Percentiles rank a stretch among this genome's conserved stretches.
These are phyloP conservation scores for Anthrax anthrax DNA, from an alignment of 2,888 invertebrate species.

Conservation along the genomic window DNA sequence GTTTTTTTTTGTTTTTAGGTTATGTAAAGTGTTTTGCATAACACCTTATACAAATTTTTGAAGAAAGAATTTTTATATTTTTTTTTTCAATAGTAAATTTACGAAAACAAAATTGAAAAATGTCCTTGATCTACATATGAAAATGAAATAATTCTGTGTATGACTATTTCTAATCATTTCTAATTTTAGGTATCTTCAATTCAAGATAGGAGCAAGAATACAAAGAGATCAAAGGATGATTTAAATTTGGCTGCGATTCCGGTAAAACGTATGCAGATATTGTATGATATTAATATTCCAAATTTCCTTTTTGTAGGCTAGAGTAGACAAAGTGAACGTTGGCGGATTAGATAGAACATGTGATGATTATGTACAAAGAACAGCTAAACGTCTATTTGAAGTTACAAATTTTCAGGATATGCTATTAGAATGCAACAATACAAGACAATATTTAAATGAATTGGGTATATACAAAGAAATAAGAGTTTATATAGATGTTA, in stretches of 20 bases:
- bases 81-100: neutral
- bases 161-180: no score
- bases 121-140: no score
- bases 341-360: conserved; percentile 77
- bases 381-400: conserved; percentile 68
- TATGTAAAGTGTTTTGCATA: neutral
- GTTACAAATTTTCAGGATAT: conserved; percentile 79
- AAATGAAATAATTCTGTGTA: no score
- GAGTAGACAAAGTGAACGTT: conserved; percentile 73
- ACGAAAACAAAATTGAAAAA: no score
- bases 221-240: neutral
- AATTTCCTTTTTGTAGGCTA: conserved; percentile 47
- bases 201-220: no score
- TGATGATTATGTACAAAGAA: conserved; percentile 69
- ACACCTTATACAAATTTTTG: neutral
- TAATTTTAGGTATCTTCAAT: no score
- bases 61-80: neutral
- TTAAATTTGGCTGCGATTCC: neutral
- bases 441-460: conserved; percentile 59
- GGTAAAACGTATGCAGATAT: no score
- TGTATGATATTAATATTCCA: no score
- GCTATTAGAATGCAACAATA: conserved; percentile 49
- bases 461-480: conserved; percentile 83
- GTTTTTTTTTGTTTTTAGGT: neutral
- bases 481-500: conserved; percentile 75